Base-by-base conservation (phyloP, 2,113 vertebrate species). In the Salvelinus fontinalis region DNA sequence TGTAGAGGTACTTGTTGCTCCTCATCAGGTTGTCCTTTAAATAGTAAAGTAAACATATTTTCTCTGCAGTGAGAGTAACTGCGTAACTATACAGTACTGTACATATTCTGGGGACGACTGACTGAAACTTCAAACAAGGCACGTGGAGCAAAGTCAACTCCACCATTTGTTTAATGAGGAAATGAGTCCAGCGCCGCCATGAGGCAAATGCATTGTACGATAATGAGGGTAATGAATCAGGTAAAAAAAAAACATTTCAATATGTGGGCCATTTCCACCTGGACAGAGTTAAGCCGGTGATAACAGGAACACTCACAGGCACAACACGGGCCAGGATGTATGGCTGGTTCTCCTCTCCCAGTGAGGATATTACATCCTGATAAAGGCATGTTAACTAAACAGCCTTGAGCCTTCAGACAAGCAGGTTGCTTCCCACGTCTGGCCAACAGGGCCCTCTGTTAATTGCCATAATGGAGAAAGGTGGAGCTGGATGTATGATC, bases 391-490 rank as follows among this genome's bases (percentile, higher is more conserved):
- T 74, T 83, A 74, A 75, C 70, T 71, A 77, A 81, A 79, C 71
- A 70, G 70, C 72, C 59, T 9, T 66, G n/a, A 34, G 81, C 74
- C 66, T 77, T 67, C 81, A 78, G 84, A 87, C 60, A 81, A 88
- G 85, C 81, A 73, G 70, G 79, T 87, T 89, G 89, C 81, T 92
- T 88, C 93, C 92, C 89, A 80, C 84, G 87, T 89, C 85, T 89
- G 88, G 89, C 16, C 90, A 85, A 87, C 90, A 92, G 90, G 90
- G 90, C 91, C 88, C 76, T 88, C 91, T 91, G 91, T 90, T 92
- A 93, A 92, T 94, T 96, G 93, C 89, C 85, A 90, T 93, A 95
- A 96, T 94, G 89, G 93, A 95, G 93, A 91, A 94, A 93, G 85
- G 90, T 86, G 86, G 89, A 93, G 90, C 89, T 81, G 91, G 94